Base-by-base conservation (phyloP, 1,140 invertebrate genomes). In the Apocrypta bakeri region DNA sequence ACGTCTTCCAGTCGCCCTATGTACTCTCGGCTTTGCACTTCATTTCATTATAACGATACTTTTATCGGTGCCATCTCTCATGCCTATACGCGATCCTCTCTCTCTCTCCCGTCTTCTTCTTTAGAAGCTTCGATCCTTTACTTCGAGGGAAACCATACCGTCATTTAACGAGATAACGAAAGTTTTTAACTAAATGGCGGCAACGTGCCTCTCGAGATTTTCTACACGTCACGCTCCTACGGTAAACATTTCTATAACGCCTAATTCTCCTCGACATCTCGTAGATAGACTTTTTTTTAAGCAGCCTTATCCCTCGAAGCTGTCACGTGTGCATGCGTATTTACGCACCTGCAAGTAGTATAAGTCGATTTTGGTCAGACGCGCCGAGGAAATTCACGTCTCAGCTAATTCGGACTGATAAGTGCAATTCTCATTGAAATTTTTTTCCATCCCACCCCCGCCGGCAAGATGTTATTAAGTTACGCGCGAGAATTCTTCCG, bases 141-240 rank as follows among this genome's bases (percentile, higher is more conserved):
- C 56, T 48, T 6, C 56, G 61, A 64, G 27, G 74, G 56, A 63
- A n/a, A 64, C 56, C 21, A 7, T 25, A 11, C 9, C 37, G 37
- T 17, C 37, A 8, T 81, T 11, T 42, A 81, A 81, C 72, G 79
- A 81, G 72, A 81, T 81, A 81, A 68, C 72, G 24, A 76, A 82
- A 75, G 72, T 76, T 82, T 82, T 76, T 33, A 76, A 68, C 27
- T 61, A 61, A 76, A 82, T 64, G 37, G 63, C 73, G 21, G 80
- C 27, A 82, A 82, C 72, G 72, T 82, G 73, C 73, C 73, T 56
- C n/a, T 63, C 37, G 31, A 0, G 6, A 12, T 69, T 69, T 48
- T 69, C 40, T 25, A 72, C 29, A 25, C 29, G 48, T 79, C 78
- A 80, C 61, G 42, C 64, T 48, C 64, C 24, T 25, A 48, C 37